These are phyloP conservation scores for Microvelia longipes DNA, from an alignment of 1,140 invertebrate species.

Conservation along the genomic window DNA sequence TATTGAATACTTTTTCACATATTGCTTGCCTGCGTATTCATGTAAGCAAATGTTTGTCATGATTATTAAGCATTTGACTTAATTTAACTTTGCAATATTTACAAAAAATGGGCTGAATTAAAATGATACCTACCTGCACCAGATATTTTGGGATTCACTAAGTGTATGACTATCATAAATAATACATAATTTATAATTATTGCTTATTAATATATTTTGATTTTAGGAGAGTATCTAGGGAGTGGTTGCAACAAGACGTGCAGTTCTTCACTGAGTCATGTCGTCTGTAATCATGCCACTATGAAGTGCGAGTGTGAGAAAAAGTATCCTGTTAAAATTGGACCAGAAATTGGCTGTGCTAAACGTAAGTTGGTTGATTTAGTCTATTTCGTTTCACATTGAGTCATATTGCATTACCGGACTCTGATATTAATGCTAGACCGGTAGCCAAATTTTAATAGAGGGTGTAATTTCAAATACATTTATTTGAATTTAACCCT, in stretches of 20 bases:
- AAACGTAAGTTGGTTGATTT: conserved; percentile 62
- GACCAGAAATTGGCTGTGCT: conserved; percentile 54
- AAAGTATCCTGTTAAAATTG: conserved; percentile 57
- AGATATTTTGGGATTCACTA: too few relatives aligned
- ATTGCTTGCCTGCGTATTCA: too few relatives aligned
- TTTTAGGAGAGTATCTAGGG: conserved; percentile 47
- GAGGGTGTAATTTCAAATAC: neutral
- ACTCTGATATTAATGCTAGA: neutral
- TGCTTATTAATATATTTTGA: too few relatives aligned
- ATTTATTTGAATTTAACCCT: neutral
- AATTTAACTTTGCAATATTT: too few relatives aligned
- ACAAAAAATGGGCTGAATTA: too few relatives aligned
- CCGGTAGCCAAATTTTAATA: neutral
- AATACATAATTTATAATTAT: too few relatives aligned
- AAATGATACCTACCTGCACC: too few relatives aligned
- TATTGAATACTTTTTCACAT: too few relatives aligned
- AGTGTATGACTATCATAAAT: too few relatives aligned
- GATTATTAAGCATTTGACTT: too few relatives aligned
- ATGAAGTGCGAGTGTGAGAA: conserved; percentile 57
- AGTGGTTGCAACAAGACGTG: conserved; percentile 57
- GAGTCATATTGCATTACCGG: neutral
- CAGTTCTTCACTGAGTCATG: conserved; percentile 51
- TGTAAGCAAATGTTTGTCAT: too few relatives aligned
- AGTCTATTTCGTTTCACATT: too few relatives aligned
- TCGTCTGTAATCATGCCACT: conserved; percentile 52